A percentile compares a stretch with the other conserved stretches of the same genome.
Conservation (phyloP, 2,113 vertebrate species). For the Castor canadensis region DNA sequence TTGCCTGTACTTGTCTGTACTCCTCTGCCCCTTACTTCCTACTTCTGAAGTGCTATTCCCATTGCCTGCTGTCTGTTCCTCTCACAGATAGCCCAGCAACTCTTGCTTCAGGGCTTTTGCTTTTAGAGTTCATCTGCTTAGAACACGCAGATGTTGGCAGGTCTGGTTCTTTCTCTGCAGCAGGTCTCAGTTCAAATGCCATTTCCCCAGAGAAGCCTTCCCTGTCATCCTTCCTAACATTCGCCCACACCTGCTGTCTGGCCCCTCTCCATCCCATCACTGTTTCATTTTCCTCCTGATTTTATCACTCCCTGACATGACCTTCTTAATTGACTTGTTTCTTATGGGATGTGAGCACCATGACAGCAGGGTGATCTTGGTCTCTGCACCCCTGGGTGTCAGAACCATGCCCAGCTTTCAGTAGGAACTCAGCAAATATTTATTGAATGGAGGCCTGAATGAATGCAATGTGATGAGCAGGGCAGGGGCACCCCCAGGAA, state of each 20-base stretch:
- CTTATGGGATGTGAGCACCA: neutral
- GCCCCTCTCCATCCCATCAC: rapidly evolving
- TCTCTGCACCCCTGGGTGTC: neutral
- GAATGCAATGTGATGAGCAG: neutral
- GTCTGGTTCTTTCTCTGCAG: neutral
- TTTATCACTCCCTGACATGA: neutral
- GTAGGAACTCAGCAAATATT: neutral
- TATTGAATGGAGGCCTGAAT: neutral
- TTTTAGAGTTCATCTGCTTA: neutral
- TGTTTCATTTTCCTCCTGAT: neutral
- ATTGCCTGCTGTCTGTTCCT: neutral
- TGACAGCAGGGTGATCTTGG: neutral
- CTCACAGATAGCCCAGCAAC: neutral
- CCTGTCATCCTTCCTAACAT: neutral
- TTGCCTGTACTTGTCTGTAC: neutral
- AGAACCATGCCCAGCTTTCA: neutral
- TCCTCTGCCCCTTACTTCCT: neutral
- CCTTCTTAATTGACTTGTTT: neutral
- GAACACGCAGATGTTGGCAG: neutral
- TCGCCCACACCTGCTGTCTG: neutral
- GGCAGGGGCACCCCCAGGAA: neutral
- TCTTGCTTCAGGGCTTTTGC: neutral
- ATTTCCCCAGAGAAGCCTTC: neutral
- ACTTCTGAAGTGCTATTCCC: neutral
- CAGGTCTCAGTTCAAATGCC: neutral